phyloP scores from a whole-genome alignment of 2,113 vertebrate species.

The Alethe castanea region DNA sequence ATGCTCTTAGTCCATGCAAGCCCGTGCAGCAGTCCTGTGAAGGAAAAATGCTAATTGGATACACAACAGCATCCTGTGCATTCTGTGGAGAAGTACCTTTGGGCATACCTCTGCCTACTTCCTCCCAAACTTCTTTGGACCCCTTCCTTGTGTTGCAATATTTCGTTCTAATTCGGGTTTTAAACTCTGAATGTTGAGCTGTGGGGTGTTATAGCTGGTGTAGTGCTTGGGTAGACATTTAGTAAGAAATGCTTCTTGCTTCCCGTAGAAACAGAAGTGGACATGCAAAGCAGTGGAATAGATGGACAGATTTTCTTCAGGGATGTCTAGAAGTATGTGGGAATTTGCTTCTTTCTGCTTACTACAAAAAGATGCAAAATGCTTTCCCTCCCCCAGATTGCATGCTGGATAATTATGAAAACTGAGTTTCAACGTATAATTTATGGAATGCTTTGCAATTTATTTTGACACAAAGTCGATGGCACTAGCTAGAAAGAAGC shows the following conservation, averaged over 20 bases:
- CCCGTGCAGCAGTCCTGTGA: background rate
- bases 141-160: background rate
- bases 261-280: background rate
- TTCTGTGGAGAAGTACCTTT: background rate
- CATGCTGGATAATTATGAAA: background rate
- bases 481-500: background rate
- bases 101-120: background rate
- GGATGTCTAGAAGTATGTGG: background rate
- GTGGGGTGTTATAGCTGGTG: background rate
- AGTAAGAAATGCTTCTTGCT: background rate
- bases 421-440: background rate
- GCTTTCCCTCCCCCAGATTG: background rate
- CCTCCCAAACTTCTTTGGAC: background rate
- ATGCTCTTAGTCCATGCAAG: background rate
- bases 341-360: background rate
- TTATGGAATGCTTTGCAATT: background rate
- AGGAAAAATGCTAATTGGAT: background rate
- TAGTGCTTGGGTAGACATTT: background rate
- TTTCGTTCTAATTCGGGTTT: background rate
- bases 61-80: background rate
- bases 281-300: background rate
- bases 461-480: background rate
- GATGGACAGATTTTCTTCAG: background rate
- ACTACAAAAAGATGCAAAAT: background rate
- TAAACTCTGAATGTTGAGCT: background rate